phyloP scores from a whole-genome alignment of 1,140 invertebrate species.

The Doryteuthis pealeii region DNA sequence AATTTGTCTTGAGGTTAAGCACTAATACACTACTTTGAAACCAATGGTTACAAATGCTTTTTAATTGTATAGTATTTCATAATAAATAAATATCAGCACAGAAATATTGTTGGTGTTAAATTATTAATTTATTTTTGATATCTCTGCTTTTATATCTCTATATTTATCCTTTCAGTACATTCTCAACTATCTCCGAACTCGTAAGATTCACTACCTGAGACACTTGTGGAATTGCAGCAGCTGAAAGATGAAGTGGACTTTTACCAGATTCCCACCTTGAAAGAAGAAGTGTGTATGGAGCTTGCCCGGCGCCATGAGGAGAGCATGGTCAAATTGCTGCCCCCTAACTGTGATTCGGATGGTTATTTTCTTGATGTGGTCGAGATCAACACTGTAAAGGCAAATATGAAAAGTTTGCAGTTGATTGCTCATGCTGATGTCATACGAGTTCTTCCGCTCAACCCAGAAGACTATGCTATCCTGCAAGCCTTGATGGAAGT shows the following conservation, averaged over 20 bases:
- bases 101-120: too few species aligned
- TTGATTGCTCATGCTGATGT: neutral
- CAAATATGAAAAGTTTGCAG: neutral
- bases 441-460: neutral
- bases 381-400: neutral
- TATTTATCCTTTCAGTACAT: neutral
- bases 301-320: neutral
- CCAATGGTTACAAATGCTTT: too few species aligned
- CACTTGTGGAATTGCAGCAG: neutral
- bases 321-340: neutral
- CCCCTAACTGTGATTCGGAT: neutral
- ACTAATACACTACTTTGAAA: too few species aligned
- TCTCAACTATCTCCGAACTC: neutral
- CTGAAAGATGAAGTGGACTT: conserved; percentile 8
- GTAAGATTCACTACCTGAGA: conserved; percentile 6
- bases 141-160: neutral
- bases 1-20: too few species aligned
- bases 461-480: neutral
- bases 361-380: conserved; percentile 8
- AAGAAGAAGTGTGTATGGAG: neutral
- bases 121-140: too few species aligned
- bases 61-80: too few species aligned
- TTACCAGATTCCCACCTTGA: neutral
- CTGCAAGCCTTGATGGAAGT: neutral
- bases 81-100: too few species aligned